Conservation (phyloP, 2,113 vertebrate genomes). For the Mastomys coucha region DNA sequence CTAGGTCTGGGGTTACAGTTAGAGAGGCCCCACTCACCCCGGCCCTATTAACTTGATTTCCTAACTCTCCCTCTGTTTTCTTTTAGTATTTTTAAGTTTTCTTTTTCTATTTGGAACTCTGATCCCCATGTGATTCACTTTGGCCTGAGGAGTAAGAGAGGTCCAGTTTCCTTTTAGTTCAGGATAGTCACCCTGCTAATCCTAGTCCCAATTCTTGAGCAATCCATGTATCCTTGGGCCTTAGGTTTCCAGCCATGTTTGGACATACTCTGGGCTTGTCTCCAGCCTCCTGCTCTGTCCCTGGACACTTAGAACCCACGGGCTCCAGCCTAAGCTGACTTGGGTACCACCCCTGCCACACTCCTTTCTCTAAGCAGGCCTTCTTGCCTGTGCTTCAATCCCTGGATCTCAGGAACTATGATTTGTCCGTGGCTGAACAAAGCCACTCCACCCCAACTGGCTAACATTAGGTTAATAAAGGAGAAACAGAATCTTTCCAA, state of each 20-base stretch:
- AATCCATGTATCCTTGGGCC: background rate
- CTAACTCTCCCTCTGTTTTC: conserved; percentile 42
- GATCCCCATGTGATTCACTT: conserved; percentile 23
- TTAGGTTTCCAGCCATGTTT: too few relatives aligned
- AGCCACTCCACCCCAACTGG: background rate
- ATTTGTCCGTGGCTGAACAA: background rate
- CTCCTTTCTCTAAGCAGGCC: background rate
- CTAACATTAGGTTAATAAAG: background rate
- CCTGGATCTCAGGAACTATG: background rate
- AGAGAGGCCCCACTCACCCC: conserved; percentile 47
- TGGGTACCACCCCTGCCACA: background rate
- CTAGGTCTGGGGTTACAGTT: conserved; percentile 54
- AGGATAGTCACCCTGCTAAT: background rate
- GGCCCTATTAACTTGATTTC: background rate
- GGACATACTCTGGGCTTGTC: background rate
- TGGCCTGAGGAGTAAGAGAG: background rate
- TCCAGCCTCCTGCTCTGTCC: background rate
- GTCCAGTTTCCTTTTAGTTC: background rate
- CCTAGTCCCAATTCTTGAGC: background rate
- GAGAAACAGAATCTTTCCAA: background rate
- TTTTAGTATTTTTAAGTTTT: conserved; percentile 60
- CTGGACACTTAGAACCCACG: background rate
- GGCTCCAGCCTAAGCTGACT: background rate
- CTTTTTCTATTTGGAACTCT: conserved; percentile 57
- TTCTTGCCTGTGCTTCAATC: background rate